These are phyloP conservation scores for Nezara viridula DNA, from an alignment of 2,888 invertebrate genomes.

Conservation along the genomic window DNA sequence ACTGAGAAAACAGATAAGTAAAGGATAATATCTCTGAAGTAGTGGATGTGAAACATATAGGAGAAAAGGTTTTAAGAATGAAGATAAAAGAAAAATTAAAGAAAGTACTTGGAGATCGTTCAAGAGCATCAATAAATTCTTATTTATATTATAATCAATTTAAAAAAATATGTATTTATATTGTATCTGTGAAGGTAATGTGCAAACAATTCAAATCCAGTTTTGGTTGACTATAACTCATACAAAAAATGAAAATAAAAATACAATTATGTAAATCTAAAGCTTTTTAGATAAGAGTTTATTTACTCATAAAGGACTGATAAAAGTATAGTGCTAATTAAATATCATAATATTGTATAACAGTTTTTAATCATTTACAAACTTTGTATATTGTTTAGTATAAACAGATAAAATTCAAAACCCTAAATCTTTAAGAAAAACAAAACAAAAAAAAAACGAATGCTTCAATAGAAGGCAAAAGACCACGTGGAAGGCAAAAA, in stretches of 20 bases:
- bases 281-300: background rate
- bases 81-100: background rate
- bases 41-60: background rate
- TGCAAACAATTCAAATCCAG: background rate
- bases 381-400: background rate
- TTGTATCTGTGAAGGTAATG: no score
- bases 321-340: background rate
- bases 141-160: background rate
- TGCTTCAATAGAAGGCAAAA: no score
- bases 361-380: background rate
- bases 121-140: background rate
- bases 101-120: background rate
- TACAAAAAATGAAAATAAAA: no score
- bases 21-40: background rate
- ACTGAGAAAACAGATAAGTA: background rate
- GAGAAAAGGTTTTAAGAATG: background rate
- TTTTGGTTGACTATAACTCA: no score
- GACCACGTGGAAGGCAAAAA: no score
- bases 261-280: no score
- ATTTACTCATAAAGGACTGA: background rate
- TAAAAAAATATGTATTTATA: no score
- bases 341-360: background rate
- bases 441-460: no score
- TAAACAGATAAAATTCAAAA: background rate
- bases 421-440: no score